Evolutionary conservation across 2,888 invertebrate genomes (phyloP).

Genomic region (Timandra comae): DNA sequence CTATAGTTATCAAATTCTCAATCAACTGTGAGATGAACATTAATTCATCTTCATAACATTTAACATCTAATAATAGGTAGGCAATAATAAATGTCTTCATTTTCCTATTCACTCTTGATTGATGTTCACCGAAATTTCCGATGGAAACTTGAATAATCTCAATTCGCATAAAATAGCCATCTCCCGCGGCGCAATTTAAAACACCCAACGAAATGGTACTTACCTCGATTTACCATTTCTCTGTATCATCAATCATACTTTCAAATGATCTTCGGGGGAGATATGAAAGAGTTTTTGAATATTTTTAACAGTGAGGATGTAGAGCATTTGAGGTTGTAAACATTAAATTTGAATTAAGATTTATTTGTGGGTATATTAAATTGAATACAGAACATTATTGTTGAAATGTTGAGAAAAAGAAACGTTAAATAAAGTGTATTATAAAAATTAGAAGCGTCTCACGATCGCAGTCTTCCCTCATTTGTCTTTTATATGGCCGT

Average conservation of each 20-base stretch:
- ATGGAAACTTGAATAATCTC: conserved; percentile 25
- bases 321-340: conserved; percentile 19
- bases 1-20: too few species aligned
- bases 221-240: conserved; percentile 38
- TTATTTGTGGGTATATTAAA: conserved; percentile 21
- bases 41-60: conserved; percentile 9
- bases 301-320: conserved; percentile 38
- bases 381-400: conserved; percentile 19
- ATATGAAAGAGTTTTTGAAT: conserved; percentile 42
- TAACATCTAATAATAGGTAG: conserved; percentile 3
- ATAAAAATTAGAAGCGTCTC: conserved; percentile 38
- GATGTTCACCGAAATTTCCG: conserved; percentile 20
- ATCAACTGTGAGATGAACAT: neutral
- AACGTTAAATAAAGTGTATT: conserved; percentile 32
- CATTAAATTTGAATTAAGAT: conserved; percentile 30
- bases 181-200: conserved; percentile 35
- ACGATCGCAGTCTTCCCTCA: conserved; percentile 42
- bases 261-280: conserved; percentile 41
- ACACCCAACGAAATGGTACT: conserved; percentile 36
- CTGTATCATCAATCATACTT: conserved; percentile 54
- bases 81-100: conserved; percentile 17
- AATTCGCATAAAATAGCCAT: conserved; percentile 25
- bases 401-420: too few species aligned
- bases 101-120: conserved; percentile 20
- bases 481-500: conserved; percentile 54